Evolutionary conservation across 2,797 vertebrate genomes (phyloP), one percentile per base, ranked within the genome.

Genomic region (Enteromius viviparus): DNA sequence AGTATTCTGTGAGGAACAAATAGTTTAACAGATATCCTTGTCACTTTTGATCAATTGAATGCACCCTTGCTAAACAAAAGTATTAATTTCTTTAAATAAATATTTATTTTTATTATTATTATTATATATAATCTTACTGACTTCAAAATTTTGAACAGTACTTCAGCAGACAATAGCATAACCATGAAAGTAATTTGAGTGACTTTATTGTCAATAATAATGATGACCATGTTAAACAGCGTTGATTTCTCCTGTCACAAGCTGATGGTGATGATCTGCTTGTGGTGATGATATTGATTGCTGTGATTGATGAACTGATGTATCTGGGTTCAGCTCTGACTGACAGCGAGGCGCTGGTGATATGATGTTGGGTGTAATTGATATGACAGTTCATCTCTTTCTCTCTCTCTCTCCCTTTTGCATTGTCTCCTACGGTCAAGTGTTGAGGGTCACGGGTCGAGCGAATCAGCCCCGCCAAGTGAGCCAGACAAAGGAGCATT

Each of bases 321-420:
- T 34, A 21, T 68, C 19, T 55, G 40, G 85, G 85, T 81, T 87
- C 64, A 79, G 70, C 68, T 82, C 47, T 88, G 89, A 87, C 34
- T 88, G 70, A 91, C 88, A 89, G 78, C 86, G 83, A 87, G 85
- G 81, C 83, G 78, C 53, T 68, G 89, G 82, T 83, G 84, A 91
- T 90, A 90, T 89, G 85, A 84, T 34, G 42, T 49, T 66, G 78
- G 87, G 88, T 84, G 90, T 86, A 92, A 91, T 93, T 91, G 92
- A 91, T 93, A 92, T 92, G 92, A 88, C 93, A 92, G 93, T 93
- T 85, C 86, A 82, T 71, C 23, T 32, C 32, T 3, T n/a, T 70
- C 42, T 71, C 26, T 49, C 69, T 51, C 70, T 45, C 51, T 72
- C 47, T 51, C 71, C 45, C 80, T 89, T 88, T 68, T 76, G 76